Percentiles rank a stretch among this genome's conserved stretches.
Conservation (phyloP, 2,797 vertebrate species). For the Helostoma temminkii region DNA sequence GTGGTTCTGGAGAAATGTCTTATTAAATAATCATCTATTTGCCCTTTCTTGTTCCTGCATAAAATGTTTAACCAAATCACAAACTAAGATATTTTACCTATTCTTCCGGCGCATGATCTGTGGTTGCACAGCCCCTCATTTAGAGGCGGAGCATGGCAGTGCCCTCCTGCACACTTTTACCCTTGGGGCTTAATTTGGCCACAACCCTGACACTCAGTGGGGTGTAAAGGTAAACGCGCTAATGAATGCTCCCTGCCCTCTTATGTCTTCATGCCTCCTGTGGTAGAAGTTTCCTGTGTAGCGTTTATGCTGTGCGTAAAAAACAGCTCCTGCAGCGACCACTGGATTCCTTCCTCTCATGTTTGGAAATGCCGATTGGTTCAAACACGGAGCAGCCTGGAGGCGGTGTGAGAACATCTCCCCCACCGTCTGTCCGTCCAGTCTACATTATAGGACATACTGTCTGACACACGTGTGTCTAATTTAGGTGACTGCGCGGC, state of each 20-base stretch:
- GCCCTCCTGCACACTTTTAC: no score
- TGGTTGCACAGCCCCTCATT: not conserved
- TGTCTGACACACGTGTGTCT: slow-evolving; percentile 69
- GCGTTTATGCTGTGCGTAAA: slow-evolving; percentile 48
- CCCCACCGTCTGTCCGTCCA: not conserved
- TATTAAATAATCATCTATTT: no score
- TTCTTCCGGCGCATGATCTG: no score
- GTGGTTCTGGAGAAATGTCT: no score
- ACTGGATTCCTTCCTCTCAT: slow-evolving; percentile 53
- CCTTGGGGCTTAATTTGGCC: not conserved
- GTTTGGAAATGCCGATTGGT: slow-evolving; percentile 15
- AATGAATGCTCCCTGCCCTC: slow-evolving; percentile 42
- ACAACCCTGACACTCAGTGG: slow-evolving; percentile 1
- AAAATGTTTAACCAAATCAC: no score
- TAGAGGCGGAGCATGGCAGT: no score
- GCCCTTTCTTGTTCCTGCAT: no score
- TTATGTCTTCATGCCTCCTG: slow-evolving; percentile 42
- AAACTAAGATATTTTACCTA: no score
- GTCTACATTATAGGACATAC: not conserved
- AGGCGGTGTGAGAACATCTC: slow-evolving; percentile 1
- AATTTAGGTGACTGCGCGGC: slow-evolving; percentile 46
- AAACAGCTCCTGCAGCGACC: slow-evolving; percentile 31
- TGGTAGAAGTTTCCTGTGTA: slow-evolving; percentile 56
- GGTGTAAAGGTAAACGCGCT: slow-evolving; percentile 20
- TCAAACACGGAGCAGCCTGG: slow-evolving; percentile 30